Base-by-base conservation (phyloP, 1,140 invertebrate genomes). In the Drosophila tristis region DNA sequence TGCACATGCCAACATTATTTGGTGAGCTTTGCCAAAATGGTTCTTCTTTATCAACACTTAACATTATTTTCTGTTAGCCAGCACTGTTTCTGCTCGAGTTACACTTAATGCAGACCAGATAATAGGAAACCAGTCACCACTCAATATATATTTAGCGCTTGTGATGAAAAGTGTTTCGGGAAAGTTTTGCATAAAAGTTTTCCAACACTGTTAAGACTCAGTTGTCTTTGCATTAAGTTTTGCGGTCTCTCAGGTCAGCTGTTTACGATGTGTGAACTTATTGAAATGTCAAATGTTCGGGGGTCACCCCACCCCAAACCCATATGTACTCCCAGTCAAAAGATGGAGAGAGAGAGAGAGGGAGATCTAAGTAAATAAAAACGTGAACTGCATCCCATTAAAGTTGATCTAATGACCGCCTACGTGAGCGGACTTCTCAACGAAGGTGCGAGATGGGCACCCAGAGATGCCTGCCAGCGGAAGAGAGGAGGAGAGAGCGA, bases 341-440 rank as follows among this genome's bases (percentile, higher is more conserved):
- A 13, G 5, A 60, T n/a, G 15, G 45, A 9, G 31, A 43, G 9
- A 42, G 48, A 8, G 29, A 29, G 49, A 44, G 45, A 55, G 9
- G 23, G 43, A 8, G 54, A 71, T 87, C 74, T 75, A 72, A 78
- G 78, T 78, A 87, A 87, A 87, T 87, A 78, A 81, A 82, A 76
- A 87, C 82, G 82, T 87, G 79, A 66, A 74, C 75, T 78, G 82
- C 82, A 82, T 87, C 42, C 47, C 66, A 82, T 79, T 87, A 75
- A 76, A 89, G 84, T 87, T 82, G 82, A 87, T 87, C 84, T 79
- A 87, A 87, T 87, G 84, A 79, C 82, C 84, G 61, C 16, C 58
- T 75, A 87, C 82, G 84, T 87, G 82, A 67, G 74, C 43, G 51
- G 84, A 75, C 59, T 86, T 43, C 15, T 43, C 58, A 86, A 81